These are phyloP conservation scores for Agrochola lota DNA, from an alignment of 2,888 invertebrate species.

Conservation along the genomic window DNA sequence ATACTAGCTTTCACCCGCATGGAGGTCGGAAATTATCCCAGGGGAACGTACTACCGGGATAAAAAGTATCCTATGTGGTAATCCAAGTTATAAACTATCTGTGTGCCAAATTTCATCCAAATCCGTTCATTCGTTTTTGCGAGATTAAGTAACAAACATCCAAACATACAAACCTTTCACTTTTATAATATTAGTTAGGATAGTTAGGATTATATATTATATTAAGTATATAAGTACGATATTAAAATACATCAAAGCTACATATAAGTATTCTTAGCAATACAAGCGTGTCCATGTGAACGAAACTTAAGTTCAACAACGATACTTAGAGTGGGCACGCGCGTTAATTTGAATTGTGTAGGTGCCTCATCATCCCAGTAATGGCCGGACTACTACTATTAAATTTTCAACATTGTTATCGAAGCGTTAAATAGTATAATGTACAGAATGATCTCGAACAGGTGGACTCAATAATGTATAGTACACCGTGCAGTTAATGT, in stretches of 20 bases:
- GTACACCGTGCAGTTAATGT: slow-evolving; percentile 63
- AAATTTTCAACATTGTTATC: slow-evolving; percentile 76
- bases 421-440: slow-evolving; percentile 75
- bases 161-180: too few species aligned
- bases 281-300: slow-evolving; percentile 41
- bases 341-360: slow-evolving; percentile 71
- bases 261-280: not conserved
- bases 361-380: slow-evolving; percentile 73
- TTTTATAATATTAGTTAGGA: too few species aligned
- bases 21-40: too few species aligned
- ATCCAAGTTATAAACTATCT: too few species aligned
- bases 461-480: slow-evolving; percentile 69
- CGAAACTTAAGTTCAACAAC: slow-evolving; percentile 50
- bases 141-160: too few species aligned
- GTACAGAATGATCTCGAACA: slow-evolving; percentile 66
- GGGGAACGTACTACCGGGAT: too few species aligned
- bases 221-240: too few species aligned
- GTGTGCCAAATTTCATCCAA: too few species aligned
- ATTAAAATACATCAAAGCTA: not conserved
- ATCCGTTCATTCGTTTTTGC: too few species aligned
- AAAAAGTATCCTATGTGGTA: too few species aligned
- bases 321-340: slow-evolving; percentile 38
- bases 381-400: slow-evolving; percentile 70
- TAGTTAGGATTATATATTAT: too few species aligned
- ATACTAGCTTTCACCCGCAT: too few species aligned